phyloP scores from a whole-genome alignment of 2,113 vertebrate genomes.

The Atlantisia rogersi region DNA sequence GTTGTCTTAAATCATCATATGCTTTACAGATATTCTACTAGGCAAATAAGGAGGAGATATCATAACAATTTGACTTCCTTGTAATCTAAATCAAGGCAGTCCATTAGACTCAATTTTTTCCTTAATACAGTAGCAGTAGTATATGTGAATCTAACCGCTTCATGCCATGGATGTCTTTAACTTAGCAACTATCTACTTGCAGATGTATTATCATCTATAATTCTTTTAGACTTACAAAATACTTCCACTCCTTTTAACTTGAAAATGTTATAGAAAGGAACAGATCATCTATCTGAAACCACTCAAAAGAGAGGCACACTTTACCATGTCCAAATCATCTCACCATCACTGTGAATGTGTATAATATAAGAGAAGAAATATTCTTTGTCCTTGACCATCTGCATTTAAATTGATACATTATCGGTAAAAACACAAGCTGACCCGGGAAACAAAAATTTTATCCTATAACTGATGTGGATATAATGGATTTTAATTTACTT shows the following conservation, averaged over 20 bases:
- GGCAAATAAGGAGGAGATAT: neutral
- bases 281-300: neutral
- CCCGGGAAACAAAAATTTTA: neutral
- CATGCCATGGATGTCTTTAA: neutral
- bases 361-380: neutral
- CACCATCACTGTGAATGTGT: neutral
- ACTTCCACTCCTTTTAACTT: constrained; percentile 4
- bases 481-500: neutral
- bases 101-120: neutral
- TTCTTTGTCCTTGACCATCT: constrained; percentile 24
- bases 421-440: neutral
- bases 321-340: neutral
- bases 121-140: neutral
- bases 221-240: neutral
- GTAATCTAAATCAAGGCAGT: neutral
- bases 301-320: neutral
- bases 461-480: neutral
- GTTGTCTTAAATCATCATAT: neutral
- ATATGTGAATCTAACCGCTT: neutral
- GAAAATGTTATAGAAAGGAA: neutral
- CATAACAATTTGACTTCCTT: neutral
- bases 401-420: constrained; percentile 45
- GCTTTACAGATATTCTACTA: neutral
- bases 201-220: neutral
- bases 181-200: neutral